phyloP scores from a whole-genome alignment of 1,140 invertebrate species.

The Pachyrhynchus sulphureomaculatus region DNA sequence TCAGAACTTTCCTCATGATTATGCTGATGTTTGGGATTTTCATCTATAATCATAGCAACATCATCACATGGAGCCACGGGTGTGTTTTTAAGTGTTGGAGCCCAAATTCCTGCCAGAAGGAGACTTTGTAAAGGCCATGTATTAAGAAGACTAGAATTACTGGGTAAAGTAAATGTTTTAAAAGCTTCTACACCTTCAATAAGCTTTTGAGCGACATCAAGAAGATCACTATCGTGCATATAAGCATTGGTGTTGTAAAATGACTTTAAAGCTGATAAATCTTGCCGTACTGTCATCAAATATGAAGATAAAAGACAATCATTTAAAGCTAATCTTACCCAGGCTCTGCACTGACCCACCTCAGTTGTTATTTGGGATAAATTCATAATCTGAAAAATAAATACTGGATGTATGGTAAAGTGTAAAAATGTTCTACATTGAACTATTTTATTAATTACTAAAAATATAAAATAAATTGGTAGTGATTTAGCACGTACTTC shows the following conservation, averaged over 20 bases:
- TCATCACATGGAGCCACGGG: constrained; percentile 56
- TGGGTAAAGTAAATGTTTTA: constrained; percentile 77
- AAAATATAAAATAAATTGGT: too few species aligned
- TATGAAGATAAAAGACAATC: constrained; percentile 86
- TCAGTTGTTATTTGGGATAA: constrained; percentile 82
- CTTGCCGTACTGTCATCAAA: constrained; percentile 71
- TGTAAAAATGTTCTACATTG: too few species aligned
- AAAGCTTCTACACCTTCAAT: constrained; percentile 77
- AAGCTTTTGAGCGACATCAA: constrained; percentile 74
- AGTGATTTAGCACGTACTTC: too few species aligned
- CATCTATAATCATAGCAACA: constrained; percentile 43
- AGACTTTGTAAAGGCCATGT: constrained; percentile 85
- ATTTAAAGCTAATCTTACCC: constrained; percentile 86
- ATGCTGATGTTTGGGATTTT: neutral
- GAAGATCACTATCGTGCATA: constrained; percentile 74
- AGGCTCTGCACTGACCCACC: constrained; percentile 86
- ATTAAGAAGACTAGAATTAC: constrained; percentile 87
- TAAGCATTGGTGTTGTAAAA: constrained; percentile 80
- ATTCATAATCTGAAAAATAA: constrained; percentile 56
- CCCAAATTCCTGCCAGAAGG: constrained; percentile 80
- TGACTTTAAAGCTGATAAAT: constrained; percentile 69
- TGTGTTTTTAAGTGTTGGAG: constrained; percentile 70
- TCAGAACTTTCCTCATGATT: constrained; percentile 43
- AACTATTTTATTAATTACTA: too few species aligned
- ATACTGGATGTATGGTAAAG: neutral